Evolutionary conservation across 2,888 invertebrate genomes (phyloP).

Genomic region (Netelia melanura): DNA sequence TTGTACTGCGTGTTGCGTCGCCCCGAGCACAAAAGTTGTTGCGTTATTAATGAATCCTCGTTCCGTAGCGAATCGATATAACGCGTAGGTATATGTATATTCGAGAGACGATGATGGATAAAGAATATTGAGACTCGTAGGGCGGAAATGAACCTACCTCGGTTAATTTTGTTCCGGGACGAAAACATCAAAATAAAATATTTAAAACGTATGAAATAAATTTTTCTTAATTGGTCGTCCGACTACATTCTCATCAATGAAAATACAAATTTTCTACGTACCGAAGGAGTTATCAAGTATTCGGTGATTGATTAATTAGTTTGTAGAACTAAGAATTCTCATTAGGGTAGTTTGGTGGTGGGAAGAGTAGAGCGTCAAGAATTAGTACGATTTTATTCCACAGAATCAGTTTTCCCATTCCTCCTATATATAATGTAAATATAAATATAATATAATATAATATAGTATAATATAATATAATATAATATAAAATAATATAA

Average conservation of each 20-base stretch:
- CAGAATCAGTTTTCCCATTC: slow-evolving; percentile 17
- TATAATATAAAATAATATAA: too few relatives aligned
- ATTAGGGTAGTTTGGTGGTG: slow-evolving; percentile 24
- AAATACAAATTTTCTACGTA: slow-evolving; percentile 68
- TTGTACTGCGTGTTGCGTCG: slow-evolving; percentile 30
- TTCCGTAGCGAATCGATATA: slow-evolving; percentile 59
- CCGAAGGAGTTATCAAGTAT: slow-evolving; percentile 66
- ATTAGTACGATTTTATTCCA: slow-evolving; percentile 63
- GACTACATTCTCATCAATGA: neutral
- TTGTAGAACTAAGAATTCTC: slow-evolving; percentile 70
- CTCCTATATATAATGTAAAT: neutral
- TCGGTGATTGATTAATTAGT: slow-evolving; percentile 78
- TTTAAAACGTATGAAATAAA: slow-evolving; percentile 13
- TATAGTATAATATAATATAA: too few relatives aligned
- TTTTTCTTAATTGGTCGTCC: slow-evolving; percentile 8
- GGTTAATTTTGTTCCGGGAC: slow-evolving; percentile 31
- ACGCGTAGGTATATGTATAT: neutral
- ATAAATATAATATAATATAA: neutral
- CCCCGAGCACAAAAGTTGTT: slow-evolving; percentile 71
- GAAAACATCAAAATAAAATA: neutral
- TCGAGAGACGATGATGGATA: slow-evolving; percentile 34
- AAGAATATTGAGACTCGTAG: slow-evolving; percentile 44
- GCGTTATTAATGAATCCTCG: slow-evolving; percentile 75
- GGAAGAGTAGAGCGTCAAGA: slow-evolving; percentile 64
- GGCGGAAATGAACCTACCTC: slow-evolving; percentile 46